These are phyloP conservation scores for Acinonyx jubatus DNA, from an alignment of 2,113 vertebrate species.

Conservation along the genomic window DNA sequence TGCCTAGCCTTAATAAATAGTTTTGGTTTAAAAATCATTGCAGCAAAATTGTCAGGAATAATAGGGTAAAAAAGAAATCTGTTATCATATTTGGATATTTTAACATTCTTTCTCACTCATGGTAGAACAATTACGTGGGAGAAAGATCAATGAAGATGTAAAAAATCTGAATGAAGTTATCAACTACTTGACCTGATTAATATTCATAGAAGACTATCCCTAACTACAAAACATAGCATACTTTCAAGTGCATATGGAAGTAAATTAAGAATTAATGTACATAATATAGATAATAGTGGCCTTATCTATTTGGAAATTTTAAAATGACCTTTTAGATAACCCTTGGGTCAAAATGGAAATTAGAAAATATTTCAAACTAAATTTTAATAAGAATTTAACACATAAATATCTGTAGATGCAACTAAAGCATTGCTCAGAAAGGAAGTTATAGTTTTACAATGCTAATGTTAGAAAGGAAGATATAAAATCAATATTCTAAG, in stretches of 20 bases:
- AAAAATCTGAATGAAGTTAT: neutral
- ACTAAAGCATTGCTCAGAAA: neutral
- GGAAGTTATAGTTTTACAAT: neutral
- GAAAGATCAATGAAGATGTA: neutral
- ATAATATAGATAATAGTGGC: neutral
- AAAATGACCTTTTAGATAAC: neutral
- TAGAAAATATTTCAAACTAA: neutral
- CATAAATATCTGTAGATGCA: neutral
- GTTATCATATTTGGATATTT: neutral
- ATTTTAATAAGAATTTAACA: slow-evolving; percentile 5
- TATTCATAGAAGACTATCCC: neutral
- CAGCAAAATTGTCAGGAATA: neutral
- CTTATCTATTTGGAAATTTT: neutral
- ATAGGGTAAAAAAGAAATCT: neutral
- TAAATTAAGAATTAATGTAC: neutral
- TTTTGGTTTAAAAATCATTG: neutral
- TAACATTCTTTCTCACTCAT: neutral
- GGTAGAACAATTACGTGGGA: neutral
- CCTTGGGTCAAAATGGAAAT: neutral
- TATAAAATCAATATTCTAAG: neutral
- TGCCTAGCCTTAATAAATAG: neutral
- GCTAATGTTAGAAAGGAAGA: neutral
- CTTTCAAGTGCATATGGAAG: neutral
- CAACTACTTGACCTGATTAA: neutral
- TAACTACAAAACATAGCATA: neutral